Evolutionary conservation across 2,888 invertebrate genomes (phyloP).

Genomic region (Drosophila algonquin): DNA sequence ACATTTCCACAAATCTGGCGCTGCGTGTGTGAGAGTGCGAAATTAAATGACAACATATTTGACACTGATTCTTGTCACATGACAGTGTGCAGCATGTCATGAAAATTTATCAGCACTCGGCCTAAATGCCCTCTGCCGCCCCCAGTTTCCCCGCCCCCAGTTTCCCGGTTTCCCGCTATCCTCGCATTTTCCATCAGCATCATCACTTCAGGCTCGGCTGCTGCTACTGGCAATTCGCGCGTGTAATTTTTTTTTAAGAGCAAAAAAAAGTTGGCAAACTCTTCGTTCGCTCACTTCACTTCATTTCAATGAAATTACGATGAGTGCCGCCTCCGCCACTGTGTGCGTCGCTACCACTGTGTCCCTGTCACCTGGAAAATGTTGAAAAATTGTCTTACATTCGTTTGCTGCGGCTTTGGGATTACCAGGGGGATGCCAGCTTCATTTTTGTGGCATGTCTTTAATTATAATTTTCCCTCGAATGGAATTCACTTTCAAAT

Average conservation of each 20-base stretch:
- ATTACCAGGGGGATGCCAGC: constrained; percentile 16
- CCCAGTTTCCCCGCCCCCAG: too few species aligned
- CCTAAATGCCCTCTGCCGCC: constrained; percentile 57
- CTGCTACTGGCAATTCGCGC: constrained; percentile 50
- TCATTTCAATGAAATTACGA: constrained; percentile 55
- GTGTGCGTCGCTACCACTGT: neutral
- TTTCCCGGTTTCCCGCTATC: too few species aligned
- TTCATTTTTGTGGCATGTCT: constrained; percentile 35
- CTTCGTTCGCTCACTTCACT: constrained; percentile 37
- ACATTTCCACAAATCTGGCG: constrained; percentile 72
- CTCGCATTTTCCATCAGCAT: too few species aligned
- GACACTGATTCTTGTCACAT: constrained; percentile 77
- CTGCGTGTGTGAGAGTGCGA: constrained; percentile 63
- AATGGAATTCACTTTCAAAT: constrained; percentile 21
- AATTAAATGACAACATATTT: constrained; percentile 80
- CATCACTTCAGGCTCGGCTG: too few species aligned
- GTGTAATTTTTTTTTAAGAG: constrained; percentile 60
- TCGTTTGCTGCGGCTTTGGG: constrained; percentile 25
- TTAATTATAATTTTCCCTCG: constrained; percentile 43
- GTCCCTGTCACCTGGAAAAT: constrained; percentile 39
- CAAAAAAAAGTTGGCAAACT: constrained; percentile 29
- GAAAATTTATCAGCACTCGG: constrained; percentile 74
- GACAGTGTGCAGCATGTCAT: constrained; percentile 70
- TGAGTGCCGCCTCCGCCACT: constrained; percentile 1
- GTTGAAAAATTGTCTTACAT: constrained; percentile 45